Percentiles rank a stretch among this genome's conserved stretches.
These are phyloP conservation scores for Hirtodrosophila confusa DNA, from an alignment of 2,888 invertebrate species.

Conservation along the genomic window DNA sequence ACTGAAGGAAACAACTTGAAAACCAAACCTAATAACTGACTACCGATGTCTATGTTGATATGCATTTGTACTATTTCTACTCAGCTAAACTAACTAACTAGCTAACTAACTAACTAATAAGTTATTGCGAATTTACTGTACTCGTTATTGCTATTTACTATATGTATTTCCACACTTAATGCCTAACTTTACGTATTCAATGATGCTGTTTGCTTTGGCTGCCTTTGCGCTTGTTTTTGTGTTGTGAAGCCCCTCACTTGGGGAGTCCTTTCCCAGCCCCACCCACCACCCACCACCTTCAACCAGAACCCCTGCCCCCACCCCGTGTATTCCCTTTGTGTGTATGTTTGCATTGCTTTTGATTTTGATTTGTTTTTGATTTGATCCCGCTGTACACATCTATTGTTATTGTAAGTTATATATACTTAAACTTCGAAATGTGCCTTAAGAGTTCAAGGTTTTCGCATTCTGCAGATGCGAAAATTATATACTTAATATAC, in stretches of 20 bases:
- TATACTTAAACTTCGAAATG: conserved; percentile 65
- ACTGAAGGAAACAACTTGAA: conserved; percentile 74
- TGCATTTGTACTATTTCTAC: conserved; percentile 70
- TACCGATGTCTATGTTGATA: conserved; percentile 54
- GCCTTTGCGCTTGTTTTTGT: conserved; percentile 50
- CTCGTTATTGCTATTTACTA: conserved; percentile 52
- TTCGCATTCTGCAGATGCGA: conserved; percentile 27
- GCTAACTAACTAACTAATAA: conserved; percentile 55
- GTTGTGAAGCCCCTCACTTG: conserved; percentile 39
- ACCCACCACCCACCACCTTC: not conserved
- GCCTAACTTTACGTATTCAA: conserved; percentile 22
- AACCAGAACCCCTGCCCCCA: not conserved
- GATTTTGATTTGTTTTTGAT: conserved; percentile 20
- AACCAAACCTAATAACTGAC: conserved; percentile 45
- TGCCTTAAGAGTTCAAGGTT: conserved; percentile 74
- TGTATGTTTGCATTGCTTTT: conserved; percentile 27
- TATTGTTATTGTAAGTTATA: conserved; percentile 53
- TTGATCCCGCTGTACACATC: conserved; percentile 25
- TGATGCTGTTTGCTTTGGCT: conserved; percentile 45
- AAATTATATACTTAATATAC: conserved; percentile 26
- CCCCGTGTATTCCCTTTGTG: conserved; percentile 16
- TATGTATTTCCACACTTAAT: conserved; percentile 28
- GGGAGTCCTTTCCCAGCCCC: not conserved
- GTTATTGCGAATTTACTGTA: conserved; percentile 76
- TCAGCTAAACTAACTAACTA: conserved; percentile 47